A percentile compares a stretch with the other conserved stretches of the same genome.
phyloP scores from a whole-genome alignment of 2,888 invertebrate genomes.

The Stramonita haemastoma region DNA sequence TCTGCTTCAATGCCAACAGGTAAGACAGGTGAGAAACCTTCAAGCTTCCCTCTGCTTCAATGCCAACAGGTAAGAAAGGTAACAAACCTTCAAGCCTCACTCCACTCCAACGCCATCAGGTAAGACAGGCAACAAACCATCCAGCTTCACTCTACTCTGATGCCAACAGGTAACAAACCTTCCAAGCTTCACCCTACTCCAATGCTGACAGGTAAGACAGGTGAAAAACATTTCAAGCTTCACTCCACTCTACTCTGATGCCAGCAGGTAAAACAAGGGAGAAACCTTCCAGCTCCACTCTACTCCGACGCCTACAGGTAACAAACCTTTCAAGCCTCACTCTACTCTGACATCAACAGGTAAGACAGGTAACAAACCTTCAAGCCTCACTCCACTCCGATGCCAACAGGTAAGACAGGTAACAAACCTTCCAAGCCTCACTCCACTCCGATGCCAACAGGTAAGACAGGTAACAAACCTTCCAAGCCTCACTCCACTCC shows the following conservation, averaged over 20 bases:
- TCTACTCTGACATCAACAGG: not conserved
- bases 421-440: not conserved
- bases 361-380: not conserved
- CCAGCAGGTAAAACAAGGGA: no score
- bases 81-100: not conserved
- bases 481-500: not conserved
- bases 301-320: no score
- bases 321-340: no score
- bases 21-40: no score
- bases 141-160: not conserved
- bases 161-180: not conserved
- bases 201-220: no score
- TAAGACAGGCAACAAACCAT: not conserved
- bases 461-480: not conserved
- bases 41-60: no score
- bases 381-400: not conserved
- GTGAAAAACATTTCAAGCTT: no score
- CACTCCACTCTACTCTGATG: no score
- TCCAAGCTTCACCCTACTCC: not conserved
- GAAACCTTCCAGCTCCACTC: no score
- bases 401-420: no score
- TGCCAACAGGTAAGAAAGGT: not conserved
- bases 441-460: not conserved
- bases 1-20: no score
- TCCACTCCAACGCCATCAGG: not conserved